These are phyloP conservation scores for Pycnonotus jocosus DNA, from an alignment of 2,113 vertebrate species.

Conservation along the genomic window DNA sequence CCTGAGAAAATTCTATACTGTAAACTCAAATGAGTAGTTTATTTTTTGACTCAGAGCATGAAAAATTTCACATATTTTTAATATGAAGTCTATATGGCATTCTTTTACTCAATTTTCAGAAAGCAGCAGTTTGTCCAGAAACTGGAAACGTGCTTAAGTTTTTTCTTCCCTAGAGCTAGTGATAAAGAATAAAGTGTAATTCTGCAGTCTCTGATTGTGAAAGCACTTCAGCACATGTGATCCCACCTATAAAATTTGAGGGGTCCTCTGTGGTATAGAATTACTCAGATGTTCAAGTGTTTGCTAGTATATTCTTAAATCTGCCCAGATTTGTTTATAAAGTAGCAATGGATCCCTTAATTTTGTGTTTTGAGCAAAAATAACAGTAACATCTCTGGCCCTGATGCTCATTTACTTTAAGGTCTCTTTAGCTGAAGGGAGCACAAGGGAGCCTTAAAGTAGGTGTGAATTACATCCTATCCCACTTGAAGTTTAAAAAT, in stretches of 20 bases:
- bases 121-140: not conserved
- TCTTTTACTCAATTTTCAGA: not conserved
- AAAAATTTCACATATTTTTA: not conserved
- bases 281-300: not conserved
- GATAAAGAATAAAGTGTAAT: not conserved
- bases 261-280: not conserved
- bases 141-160: not conserved
- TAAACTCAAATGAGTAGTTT: not conserved
- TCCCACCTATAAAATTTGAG: not conserved
- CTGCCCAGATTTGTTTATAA: not conserved
- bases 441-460: slow-evolving; percentile 15
- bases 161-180: not conserved
- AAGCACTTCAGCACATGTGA: not conserved
- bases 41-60: not conserved
- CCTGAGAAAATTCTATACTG: not conserved
- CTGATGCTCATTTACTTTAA: slow-evolving; percentile 6
- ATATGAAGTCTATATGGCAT: not conserved
- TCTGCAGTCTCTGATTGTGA: not conserved
- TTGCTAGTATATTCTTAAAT: not conserved
- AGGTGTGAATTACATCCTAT: slow-evolving; percentile 56
- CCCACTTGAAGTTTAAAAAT: slow-evolving; percentile 58
- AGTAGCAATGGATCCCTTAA: not conserved
- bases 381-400: slow-evolving; percentile 6
- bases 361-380: not conserved
- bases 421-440: not conserved